phyloP scores from a whole-genome alignment of 2,888 invertebrate species.

The Drosophila greeni region DNA sequence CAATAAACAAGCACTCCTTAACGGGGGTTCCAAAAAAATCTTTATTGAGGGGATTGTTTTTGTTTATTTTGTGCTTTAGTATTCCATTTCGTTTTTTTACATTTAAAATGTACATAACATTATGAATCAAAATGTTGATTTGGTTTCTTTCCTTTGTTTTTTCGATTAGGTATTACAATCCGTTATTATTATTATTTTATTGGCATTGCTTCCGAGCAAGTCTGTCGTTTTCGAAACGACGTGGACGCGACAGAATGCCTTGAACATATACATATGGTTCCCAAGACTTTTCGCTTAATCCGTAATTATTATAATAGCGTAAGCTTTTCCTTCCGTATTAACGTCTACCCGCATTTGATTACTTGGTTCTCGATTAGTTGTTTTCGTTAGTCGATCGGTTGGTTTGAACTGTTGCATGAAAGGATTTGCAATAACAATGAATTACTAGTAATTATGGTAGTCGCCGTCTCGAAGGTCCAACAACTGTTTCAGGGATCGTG shows the following conservation, averaged over 20 bases:
- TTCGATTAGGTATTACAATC: conserved; percentile 33
- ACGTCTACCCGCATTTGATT: conserved; percentile 51
- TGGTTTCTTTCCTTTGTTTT: conserved; percentile 24
- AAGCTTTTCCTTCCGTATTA: conserved; percentile 41
- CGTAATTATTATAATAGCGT: conserved; percentile 18
- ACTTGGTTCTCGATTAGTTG: conserved; percentile 26
- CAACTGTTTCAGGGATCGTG: conserved; percentile 21
- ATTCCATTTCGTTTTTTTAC: conserved; percentile 53
- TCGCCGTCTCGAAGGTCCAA: conserved; percentile 2
- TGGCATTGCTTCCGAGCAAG: conserved; percentile 24
- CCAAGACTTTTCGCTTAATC: conserved; percentile 17
- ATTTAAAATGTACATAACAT: conserved; percentile 64
- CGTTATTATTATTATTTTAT: conserved; percentile 14
- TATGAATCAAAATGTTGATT: conserved; percentile 43
- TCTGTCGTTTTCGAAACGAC: conserved; percentile 42
- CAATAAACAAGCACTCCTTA: conserved; percentile 13
- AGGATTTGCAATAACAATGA: conserved; percentile 34
- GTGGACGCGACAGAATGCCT: conserved; percentile 26
- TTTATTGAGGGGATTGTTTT: conserved; percentile 56
- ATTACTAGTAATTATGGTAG: conserved; percentile 25
- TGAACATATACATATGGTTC: conserved; percentile 19
- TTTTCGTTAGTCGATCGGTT: conserved; percentile 28
- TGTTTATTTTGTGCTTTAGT: conserved; percentile 45
- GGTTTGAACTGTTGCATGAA: conserved; percentile 19
- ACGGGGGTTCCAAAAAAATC: conserved; percentile 64